These are phyloP conservation scores for Rhea americana DNA, from an alignment of 2,113 vertebrate genomes.

Conservation along the genomic window DNA sequence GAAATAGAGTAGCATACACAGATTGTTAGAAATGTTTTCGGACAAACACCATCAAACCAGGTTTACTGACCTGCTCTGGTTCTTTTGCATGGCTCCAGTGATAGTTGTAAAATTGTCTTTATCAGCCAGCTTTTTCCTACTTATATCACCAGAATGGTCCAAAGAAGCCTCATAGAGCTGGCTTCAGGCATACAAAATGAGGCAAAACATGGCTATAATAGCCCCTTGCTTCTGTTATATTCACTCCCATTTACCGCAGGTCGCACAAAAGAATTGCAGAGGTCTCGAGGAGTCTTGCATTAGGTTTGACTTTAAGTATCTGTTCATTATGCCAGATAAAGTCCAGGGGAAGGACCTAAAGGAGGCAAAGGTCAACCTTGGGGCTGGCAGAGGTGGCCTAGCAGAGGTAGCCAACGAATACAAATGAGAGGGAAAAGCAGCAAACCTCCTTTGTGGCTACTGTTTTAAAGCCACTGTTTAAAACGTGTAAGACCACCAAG, in stretches of 20 bases:
- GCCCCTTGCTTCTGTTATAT: background rate
- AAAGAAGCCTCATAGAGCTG: background rate
- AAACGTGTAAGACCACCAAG: slow-evolving; percentile 12
- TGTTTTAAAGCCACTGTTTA: background rate
- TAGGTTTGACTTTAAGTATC: background rate
- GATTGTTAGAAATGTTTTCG: background rate
- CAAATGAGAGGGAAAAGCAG: background rate
- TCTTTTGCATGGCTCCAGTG: background rate
- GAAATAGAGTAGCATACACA: background rate
- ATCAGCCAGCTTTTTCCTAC: background rate
- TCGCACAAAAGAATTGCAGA: background rate
- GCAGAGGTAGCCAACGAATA: background rate
- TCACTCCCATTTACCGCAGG: background rate
- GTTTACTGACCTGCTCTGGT: background rate
- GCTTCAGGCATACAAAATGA: background rate
- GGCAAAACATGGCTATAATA: background rate
- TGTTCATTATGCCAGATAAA: background rate
- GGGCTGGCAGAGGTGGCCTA: background rate
- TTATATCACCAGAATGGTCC: background rate
- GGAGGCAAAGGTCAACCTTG: background rate
- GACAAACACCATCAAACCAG: background rate
- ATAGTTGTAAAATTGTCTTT: background rate
- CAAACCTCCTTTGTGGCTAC: background rate
- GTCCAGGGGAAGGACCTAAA: background rate
- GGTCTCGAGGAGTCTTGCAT: background rate